phyloP scores from a whole-genome alignment of 2,888 invertebrate genomes.

The Allygus modestus region DNA sequence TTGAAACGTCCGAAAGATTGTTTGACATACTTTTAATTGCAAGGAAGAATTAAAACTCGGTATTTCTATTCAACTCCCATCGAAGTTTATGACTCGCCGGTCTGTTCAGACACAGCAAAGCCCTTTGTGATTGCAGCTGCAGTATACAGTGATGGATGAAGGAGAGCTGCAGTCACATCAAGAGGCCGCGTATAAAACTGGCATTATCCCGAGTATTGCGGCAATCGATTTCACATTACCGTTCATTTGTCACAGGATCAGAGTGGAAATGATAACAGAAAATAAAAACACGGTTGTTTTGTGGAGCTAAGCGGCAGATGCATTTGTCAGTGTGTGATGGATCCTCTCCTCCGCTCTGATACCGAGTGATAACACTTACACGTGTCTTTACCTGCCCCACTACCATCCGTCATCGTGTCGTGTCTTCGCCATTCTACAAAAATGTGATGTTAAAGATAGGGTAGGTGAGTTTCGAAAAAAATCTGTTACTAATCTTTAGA shows the following conservation, averaged over 20 bases:
- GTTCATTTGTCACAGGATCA: slow-evolving; percentile 66
- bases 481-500: too few relatives aligned
- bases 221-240: slow-evolving; percentile 67
- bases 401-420: not conserved
- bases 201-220: slow-evolving; percentile 61
- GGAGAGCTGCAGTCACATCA: not conserved
- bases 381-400: slow-evolving; percentile 12
- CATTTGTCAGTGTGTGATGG: slow-evolving; percentile 44
- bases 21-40: too few relatives aligned
- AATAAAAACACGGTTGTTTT: slow-evolving; percentile 13
- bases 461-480: too few relatives aligned
- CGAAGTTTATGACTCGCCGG: too few relatives aligned
- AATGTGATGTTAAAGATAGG: too few relatives aligned
- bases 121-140: not conserved
- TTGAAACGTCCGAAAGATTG: too few relatives aligned
- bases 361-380: slow-evolving; percentile 38
- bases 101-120: too few relatives aligned
- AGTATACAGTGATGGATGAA: slow-evolving; percentile 19
- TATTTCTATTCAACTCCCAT: too few relatives aligned
- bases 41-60: too few relatives aligned
- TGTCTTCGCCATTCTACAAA: too few relatives aligned
- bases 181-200: slow-evolving; percentile 36
- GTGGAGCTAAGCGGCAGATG: not conserved
- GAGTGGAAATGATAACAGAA: slow-evolving; percentile 23
- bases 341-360: not conserved